Conservation (phyloP, 2,888 invertebrate genomes). For the Agonopterix alstromeriana region DNA sequence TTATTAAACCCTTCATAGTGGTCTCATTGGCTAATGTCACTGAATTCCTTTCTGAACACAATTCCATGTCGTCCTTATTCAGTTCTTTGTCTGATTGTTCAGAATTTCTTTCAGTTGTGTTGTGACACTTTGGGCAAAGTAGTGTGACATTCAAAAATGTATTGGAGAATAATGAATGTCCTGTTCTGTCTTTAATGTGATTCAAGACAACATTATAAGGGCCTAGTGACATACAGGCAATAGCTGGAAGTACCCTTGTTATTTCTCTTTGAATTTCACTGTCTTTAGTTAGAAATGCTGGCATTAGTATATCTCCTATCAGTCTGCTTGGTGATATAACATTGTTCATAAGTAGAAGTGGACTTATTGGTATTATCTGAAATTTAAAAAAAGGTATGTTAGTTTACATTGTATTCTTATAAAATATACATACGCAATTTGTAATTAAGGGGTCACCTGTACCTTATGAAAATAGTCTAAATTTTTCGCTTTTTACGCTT, state of each 20-base stretch:
- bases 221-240: slow-evolving; percentile 54
- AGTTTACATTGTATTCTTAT: background rate
- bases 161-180: slow-evolving; percentile 39
- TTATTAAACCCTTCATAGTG: slow-evolving; percentile 34
- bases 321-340: slow-evolving; percentile 49
- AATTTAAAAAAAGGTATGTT: slow-evolving; percentile 19
- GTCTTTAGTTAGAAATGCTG: slow-evolving; percentile 51
- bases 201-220: slow-evolving; percentile 30
- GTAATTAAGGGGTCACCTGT: too few species aligned
- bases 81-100: slow-evolving; percentile 17
- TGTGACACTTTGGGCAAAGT: slow-evolving; percentile 52
- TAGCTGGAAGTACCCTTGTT: slow-evolving; percentile 31
- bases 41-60: slow-evolving; percentile 29
- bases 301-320: slow-evolving; percentile 58
- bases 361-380: slow-evolving; percentile 50
- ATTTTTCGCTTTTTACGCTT: too few species aligned
- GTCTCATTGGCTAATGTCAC: slow-evolving; percentile 28
- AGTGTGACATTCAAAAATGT: slow-evolving; percentile 30
- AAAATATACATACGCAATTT: background rate
- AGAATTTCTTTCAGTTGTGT: slow-evolving; percentile 7
- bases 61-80: slow-evolving; percentile 23
- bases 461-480: too few species aligned
- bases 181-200: slow-evolving; percentile 17
- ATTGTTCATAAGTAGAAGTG: slow-evolving; percentile 48
- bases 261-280: slow-evolving; percentile 38